phyloP scores from a whole-genome alignment of 2,888 invertebrate genomes.

The Baronia brevicornis region DNA sequence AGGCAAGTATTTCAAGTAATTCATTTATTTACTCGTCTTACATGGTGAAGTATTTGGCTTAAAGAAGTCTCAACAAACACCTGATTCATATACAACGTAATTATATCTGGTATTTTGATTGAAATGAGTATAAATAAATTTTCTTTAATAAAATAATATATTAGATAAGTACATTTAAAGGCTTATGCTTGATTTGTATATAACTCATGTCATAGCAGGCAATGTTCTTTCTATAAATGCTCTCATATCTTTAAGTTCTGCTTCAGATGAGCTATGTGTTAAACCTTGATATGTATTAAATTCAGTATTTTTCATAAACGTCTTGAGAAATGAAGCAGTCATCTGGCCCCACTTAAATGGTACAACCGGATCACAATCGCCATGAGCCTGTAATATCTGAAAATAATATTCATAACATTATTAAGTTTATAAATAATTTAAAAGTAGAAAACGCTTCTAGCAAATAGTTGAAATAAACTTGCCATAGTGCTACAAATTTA shows the following conservation, averaged over 20 bases:
- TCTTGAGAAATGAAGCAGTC: constrained; percentile 92
- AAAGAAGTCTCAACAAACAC: constrained; percentile 9
- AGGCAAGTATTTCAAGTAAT: too few species aligned
- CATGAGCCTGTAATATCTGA: constrained; percentile 95
- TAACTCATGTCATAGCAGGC: constrained; percentile 40
- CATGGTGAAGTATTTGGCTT: constrained; percentile 13
- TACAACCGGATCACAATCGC: constrained; percentile 95
- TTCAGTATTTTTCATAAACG: constrained; percentile 85
- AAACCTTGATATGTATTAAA: constrained; percentile 91
- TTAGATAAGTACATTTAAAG: constrained; percentile 13
- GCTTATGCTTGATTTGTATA: constrained; percentile 5
- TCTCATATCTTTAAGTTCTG: constrained; percentile 86
- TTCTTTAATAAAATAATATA: constrained; percentile 12
- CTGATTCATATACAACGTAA: constrained; percentile 4
- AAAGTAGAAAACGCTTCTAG: too few species aligned
- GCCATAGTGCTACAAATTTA: too few species aligned
- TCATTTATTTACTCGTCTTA: too few species aligned
- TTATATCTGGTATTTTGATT: constrained; percentile 5
- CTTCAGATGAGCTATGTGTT: constrained; percentile 91
- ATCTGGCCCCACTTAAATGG: constrained; percentile 95
- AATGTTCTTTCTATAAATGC: constrained; percentile 63
- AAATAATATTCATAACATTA: constrained; percentile 27
- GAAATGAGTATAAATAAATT: constrained; percentile 5
- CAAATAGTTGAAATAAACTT: too few species aligned
- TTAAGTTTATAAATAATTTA: too few species aligned